Evolutionary conservation across 2,113 vertebrate species (phyloP).

Genomic region (Pungitius pungitius): DNA sequence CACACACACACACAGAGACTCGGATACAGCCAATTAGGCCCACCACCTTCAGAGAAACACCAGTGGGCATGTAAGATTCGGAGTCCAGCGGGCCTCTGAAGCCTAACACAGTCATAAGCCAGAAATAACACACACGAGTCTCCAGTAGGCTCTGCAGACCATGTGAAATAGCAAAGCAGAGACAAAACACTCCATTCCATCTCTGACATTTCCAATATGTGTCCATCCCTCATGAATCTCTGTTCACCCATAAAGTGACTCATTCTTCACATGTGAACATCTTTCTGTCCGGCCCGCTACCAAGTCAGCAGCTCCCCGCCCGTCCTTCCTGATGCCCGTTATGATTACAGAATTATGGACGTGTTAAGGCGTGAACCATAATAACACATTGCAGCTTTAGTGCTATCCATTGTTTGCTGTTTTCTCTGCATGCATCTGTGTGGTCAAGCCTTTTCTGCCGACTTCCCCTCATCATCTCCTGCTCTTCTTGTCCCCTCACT

Average conservation of each 20-base stretch:
- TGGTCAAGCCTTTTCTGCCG: conserved; percentile 11
- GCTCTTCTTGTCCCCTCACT: conserved; percentile 35
- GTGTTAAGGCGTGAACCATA: conserved; percentile 4
- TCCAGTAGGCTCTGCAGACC: conserved; percentile 69
- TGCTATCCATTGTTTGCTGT: conserved; percentile 3
- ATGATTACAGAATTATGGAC: conserved; percentile 41
- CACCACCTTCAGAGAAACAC: conserved; percentile 77
- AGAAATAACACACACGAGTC: conserved; percentile 73
- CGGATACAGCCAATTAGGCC: conserved; percentile 71
- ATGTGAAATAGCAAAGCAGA: conserved; percentile 74
- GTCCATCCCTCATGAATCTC: conserved; percentile 75
- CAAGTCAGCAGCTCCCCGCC: conserved; percentile 21
- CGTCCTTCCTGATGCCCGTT: conserved; percentile 35
- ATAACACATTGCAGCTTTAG: not conserved
- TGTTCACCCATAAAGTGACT: conserved; percentile 68
- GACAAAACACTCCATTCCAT: conserved; percentile 77
- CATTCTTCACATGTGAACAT: conserved; percentile 69
- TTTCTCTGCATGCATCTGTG: conserved; percentile 3
- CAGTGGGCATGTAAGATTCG: conserved; percentile 71
- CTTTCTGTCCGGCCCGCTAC: conserved; percentile 52
- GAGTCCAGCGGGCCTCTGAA: conserved; percentile 73
- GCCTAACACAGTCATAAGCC: conserved; percentile 76
- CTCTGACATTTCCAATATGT: conserved; percentile 79
- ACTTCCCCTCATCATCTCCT: conserved; percentile 25
- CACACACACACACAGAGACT: conserved; percentile 44